These are phyloP conservation scores for Junonia oenone DNA, from an alignment of 2,888 invertebrate genomes.

Conservation along the genomic window DNA sequence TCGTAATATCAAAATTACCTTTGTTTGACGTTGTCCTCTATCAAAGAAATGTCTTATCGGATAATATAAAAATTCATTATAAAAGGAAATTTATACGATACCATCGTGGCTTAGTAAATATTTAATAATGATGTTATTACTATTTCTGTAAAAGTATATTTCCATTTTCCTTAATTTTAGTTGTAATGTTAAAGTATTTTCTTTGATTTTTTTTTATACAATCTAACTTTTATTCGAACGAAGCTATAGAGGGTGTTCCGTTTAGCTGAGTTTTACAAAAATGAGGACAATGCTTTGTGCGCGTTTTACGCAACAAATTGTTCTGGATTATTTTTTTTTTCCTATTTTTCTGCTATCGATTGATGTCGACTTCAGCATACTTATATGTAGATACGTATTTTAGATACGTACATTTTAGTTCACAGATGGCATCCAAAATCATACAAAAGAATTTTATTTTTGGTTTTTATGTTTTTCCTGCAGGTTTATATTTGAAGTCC, in stretches of 20 bases:
- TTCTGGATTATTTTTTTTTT: not conserved
- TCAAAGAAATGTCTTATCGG: not conserved
- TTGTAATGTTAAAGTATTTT: not conserved
- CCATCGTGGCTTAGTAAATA: not conserved
- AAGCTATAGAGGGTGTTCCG: not conserved
- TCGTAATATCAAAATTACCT: not conserved
- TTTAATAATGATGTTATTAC: not conserved
- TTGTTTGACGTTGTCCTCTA: not conserved
- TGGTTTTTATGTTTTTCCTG: no score
- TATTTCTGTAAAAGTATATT: no score
- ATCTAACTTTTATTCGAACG: not conserved
- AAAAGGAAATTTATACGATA: not conserved
- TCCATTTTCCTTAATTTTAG: not conserved
- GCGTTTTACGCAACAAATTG: not conserved
- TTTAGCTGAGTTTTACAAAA: not conserved
- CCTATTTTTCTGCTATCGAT: not conserved
- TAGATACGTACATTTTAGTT: no score
- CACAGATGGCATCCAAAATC: no score
- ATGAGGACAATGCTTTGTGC: not conserved
- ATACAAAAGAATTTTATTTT: no score
- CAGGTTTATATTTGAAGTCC: no score
- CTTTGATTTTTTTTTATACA: not conserved
- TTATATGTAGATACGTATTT: no score
- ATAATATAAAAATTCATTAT: not conserved
- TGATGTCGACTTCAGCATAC: not conserved